Evolutionary conservation across 2,888 invertebrate species (phyloP), one percentile per base, ranked within the genome.

Genomic region (Monopis laevigella): DNA sequence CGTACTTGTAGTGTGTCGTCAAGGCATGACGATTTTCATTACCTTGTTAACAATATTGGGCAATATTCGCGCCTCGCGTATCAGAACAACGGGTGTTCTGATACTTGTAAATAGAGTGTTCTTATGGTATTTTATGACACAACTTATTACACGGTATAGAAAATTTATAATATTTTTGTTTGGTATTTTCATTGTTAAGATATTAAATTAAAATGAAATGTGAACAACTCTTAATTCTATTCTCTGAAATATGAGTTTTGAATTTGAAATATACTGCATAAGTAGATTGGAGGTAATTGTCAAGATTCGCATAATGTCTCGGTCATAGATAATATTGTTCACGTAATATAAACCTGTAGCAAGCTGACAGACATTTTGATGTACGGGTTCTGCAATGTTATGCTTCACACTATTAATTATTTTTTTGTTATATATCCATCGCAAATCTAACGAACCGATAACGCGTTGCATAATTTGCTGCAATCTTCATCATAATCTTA

Each of bases 11-110:
- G n/a, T n/a, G n/a, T n/a, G n/a, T n/a, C n/a, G n/a, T n/a, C n/a
- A 17, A 32, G 32, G 32, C 17, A 17, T 32, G 32, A 29, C 29
- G 29, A 14, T 29, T 32, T 32, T 32, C 32, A 32, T 32, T 29
- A 29, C 12, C 29, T 8, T 11, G 28, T 28, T 32, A 32, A 32
- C 32, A 10, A 10, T 32, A 32, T 32, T 32, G 14, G 17, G 32
- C 32, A 32, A 32, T 32, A 10, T 32, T 32, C 11, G 32, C 32
- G 17, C 16, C 16, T 32, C 3, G n/a, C n/a, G n/a, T n/a, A n/a
- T n/a, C n/a, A n/a, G n/a, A n/a, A n/a, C n/a, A 17, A 7, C 32
- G 17, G 2, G 14, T 32, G 12, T 14, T 32, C 14, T 14, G 32
- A 3, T 13, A 7, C 7, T 30, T 14, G 32, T 17, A 32, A 32